phyloP scores from a whole-genome alignment of 2,797 vertebrate genomes.

The Sciaenops ocellatus region DNA sequence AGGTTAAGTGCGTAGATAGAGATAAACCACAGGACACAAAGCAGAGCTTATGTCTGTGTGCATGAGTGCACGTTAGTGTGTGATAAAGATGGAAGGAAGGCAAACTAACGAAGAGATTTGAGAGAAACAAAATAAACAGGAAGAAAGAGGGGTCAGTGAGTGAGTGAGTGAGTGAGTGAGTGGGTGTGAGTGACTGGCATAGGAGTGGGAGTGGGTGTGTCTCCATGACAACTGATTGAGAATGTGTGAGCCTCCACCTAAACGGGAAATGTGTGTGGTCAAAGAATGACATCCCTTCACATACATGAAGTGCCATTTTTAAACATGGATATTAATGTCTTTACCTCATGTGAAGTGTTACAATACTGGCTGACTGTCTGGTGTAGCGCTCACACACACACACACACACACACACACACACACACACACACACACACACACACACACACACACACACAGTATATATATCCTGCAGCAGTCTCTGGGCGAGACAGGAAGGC shows the following conservation, averaged over 20 bases:
- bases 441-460: neutral
- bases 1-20: neutral
- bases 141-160: slow-evolving; percentile 30
- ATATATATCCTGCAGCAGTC: slow-evolving; percentile 39
- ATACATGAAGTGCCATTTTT: slow-evolving; percentile 46
- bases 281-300: slow-evolving; percentile 52
- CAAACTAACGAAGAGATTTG: neutral
- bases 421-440: neutral
- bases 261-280: slow-evolving; percentile 51
- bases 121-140: slow-evolving; percentile 14
- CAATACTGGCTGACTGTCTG: slow-evolving; percentile 11
- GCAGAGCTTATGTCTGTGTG: neutral
- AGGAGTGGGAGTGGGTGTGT: slow-evolving; percentile 45
- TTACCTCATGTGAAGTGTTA: slow-evolving; percentile 43
- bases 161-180: slow-evolving; percentile 39
- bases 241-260: slow-evolving; percentile 44
- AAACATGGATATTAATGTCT: slow-evolving; percentile 39
- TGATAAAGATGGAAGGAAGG: neutral
- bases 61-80: neutral
- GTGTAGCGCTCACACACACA: neutral
- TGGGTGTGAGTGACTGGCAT: slow-evolving; percentile 39
- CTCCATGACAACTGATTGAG: slow-evolving; percentile 43
- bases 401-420: neutral
- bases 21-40: neutral
- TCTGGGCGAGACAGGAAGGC: slow-evolving; percentile 70